Percentiles rank a stretch among this genome's conserved stretches.
phyloP scores from a whole-genome alignment of 1,140 invertebrate genomes.

The Hylaeus volcanicus region DNA sequence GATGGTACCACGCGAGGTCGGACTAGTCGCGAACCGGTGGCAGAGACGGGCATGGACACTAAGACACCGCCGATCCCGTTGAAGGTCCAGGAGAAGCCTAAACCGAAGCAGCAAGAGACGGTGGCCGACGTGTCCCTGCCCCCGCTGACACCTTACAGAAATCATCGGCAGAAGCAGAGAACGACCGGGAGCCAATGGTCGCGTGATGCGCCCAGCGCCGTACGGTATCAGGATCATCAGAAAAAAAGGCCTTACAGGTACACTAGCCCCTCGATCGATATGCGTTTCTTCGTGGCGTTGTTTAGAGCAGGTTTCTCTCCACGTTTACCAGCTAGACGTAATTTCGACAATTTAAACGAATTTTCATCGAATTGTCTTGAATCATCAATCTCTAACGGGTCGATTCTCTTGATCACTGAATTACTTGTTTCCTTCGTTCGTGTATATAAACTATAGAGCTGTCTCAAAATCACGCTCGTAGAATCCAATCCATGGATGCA shows the following conservation, averaged over 20 bases:
- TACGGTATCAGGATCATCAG: slow-evolving; percentile 65
- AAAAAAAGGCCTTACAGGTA: slow-evolving; percentile 76
- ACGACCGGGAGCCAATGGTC: slow-evolving; percentile 52
- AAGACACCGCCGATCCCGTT: slow-evolving; percentile 77
- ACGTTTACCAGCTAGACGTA: not conserved
- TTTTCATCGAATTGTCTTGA: not conserved
- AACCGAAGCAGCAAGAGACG: slow-evolving; percentile 65
- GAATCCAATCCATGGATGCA: not conserved
- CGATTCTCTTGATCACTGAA: too few species aligned
- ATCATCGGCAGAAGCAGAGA: slow-evolving; percentile 68
- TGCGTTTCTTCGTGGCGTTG: slow-evolving; percentile 26
- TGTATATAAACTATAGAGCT: too few species aligned
- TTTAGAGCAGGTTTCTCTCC: slow-evolving; percentile 26
- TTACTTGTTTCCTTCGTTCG: too few species aligned
- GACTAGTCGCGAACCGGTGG: slow-evolving; percentile 64
- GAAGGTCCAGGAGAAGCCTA: slow-evolving; percentile 69
- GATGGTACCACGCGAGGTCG: slow-evolving; percentile 62
- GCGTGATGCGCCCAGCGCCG: slow-evolving; percentile 52
- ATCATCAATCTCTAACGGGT: not conserved
- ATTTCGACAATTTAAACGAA: not conserved
- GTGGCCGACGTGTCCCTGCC: slow-evolving; percentile 74
- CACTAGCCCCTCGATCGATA: slow-evolving; percentile 39
- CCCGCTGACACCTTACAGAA: slow-evolving; percentile 70
- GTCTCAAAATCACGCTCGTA: not conserved
- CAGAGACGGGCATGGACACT: slow-evolving; percentile 78